Conservation (phyloP, 35 echinoderm and acorn worm species). For the Anneissia japonica region DNA sequence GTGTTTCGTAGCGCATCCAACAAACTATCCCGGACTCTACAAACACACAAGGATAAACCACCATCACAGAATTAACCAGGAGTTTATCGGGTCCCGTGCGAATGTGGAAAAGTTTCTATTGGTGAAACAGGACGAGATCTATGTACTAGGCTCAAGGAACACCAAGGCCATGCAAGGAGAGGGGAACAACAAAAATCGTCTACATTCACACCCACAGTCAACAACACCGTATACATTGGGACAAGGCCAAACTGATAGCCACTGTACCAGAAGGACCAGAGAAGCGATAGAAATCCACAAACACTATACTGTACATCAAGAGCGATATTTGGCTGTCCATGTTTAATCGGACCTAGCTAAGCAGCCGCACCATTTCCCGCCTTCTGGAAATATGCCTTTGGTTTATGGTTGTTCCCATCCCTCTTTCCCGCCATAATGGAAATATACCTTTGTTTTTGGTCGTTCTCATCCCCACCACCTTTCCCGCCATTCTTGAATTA, state of each 20-base stretch:
- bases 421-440: too few relatives aligned
- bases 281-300: not conserved
- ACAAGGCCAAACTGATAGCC: not conserved
- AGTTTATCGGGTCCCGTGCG: not conserved
- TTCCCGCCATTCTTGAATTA: too few relatives aligned
- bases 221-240: not conserved
- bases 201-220: not conserved
- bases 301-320: not conserved
- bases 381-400: too few relatives aligned
- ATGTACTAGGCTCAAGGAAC: not conserved
- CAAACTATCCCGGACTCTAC: not conserved
- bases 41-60: not conserved
- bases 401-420: too few relatives aligned
- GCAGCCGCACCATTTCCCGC: too few relatives aligned
- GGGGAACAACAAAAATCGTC: not conserved
- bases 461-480: too few relatives aligned
- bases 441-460: too few relatives aligned
- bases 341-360: not conserved
- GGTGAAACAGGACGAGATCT: not conserved
- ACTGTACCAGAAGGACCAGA: not conserved
- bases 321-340: not conserved
- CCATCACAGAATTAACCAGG: not conserved
- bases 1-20: too few relatives aligned
- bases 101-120: not conserved
- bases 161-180: not conserved